phyloP scores from a whole-genome alignment of 2,888 invertebrate species.

The Epicampocera succincta region DNA sequence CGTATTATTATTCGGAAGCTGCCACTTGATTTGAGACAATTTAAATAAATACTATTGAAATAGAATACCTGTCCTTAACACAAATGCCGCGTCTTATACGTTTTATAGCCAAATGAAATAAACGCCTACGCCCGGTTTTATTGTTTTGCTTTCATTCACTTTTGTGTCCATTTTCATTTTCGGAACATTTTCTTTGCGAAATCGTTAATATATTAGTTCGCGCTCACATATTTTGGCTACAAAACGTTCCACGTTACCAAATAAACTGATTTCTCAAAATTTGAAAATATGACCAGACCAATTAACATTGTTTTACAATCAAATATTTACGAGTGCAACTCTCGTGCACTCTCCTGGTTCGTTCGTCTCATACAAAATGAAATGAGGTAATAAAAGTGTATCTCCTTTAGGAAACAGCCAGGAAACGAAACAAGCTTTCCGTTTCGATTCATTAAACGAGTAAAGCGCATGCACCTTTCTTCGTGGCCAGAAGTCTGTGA shows the following conservation, averaged over 20 bases:
- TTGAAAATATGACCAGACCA: slow-evolving; percentile 45
- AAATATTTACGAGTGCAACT: background rate
- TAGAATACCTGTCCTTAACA: background rate
- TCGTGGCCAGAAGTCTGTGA: slow-evolving; percentile 29
- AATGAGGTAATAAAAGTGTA: slow-evolving; percentile 28
- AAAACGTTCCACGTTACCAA: slow-evolving; percentile 64
- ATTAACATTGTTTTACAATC: slow-evolving; percentile 56
- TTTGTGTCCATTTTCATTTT: slow-evolving; percentile 6
- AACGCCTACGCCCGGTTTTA: slow-evolving; percentile 54
- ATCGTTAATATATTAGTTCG: slow-evolving; percentile 33
- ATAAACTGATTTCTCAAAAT: slow-evolving; percentile 65
- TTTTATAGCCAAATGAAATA: background rate
- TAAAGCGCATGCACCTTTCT: slow-evolving; percentile 28
- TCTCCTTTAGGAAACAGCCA: background rate
- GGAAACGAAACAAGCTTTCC: slow-evolving; percentile 18
- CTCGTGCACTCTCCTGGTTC: background rate
- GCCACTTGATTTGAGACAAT: background rate
- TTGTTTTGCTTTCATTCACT: slow-evolving; percentile 14
- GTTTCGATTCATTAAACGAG: background rate
- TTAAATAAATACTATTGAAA: background rate
- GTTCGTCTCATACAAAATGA: background rate
- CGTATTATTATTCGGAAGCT: slow-evolving; percentile 8
- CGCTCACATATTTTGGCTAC: slow-evolving; percentile 50
- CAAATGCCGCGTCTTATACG: background rate
- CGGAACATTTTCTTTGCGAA: slow-evolving; percentile 40